phyloP scores from a whole-genome alignment of 1,140 invertebrate genomes.

The Carcinoscorpius rotundicauda region DNA sequence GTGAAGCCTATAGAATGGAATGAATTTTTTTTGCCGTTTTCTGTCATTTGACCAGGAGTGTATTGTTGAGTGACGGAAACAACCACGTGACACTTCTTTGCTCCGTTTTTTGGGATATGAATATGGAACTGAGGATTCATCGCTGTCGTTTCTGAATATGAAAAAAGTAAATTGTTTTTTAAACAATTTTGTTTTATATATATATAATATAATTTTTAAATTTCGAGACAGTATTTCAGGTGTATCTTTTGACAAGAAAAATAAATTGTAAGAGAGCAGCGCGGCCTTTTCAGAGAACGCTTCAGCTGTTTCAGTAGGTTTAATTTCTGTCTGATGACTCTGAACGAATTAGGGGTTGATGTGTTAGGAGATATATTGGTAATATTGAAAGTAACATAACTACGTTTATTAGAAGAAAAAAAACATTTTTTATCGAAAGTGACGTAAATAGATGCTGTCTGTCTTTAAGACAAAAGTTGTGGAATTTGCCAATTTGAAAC shows the following conservation, averaged over 20 bases:
- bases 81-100: constrained; percentile 54
- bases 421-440: too few species aligned
- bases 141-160: constrained; percentile 46
- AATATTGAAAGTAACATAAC: too few species aligned
- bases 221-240: not conserved
- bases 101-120: constrained; percentile 44
- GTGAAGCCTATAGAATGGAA: constrained; percentile 51
- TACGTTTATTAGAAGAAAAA: too few species aligned
- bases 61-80: constrained; percentile 59
- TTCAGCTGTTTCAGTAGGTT: too few species aligned
- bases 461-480: too few species aligned
- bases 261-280: not conserved
- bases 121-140: constrained; percentile 61
- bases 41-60: constrained; percentile 34
- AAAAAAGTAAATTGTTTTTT: not conserved
- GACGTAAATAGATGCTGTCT: too few species aligned
- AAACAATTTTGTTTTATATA: not conserved
- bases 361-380: too few species aligned
- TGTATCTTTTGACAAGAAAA: not conserved
- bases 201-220: not conserved
- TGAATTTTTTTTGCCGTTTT: constrained; percentile 32
- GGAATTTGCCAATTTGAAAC: too few species aligned
- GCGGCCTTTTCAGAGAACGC: too few species aligned
- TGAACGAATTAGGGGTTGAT: too few species aligned
- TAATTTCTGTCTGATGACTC: too few species aligned